Conservation (phyloP, 2,888 invertebrate genomes). For the Ceraclea dissimilis region DNA sequence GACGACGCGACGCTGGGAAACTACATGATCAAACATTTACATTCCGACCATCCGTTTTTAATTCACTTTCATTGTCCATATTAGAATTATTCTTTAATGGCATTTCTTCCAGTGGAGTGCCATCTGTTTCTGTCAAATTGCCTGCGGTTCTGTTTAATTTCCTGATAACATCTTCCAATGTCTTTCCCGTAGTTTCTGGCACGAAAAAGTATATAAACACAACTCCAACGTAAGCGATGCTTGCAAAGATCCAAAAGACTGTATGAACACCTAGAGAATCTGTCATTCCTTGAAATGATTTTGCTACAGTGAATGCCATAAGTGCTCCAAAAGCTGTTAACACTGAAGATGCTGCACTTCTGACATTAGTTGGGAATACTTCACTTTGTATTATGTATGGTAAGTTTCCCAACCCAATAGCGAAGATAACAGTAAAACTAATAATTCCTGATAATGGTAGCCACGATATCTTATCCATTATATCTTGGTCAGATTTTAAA, state of each 20-base stretch:
- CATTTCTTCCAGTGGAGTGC: background rate
- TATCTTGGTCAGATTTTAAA: conserved; percentile 34
- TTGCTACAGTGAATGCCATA: conserved; percentile 50
- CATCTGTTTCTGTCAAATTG: background rate
- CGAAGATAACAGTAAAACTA: conserved; percentile 51
- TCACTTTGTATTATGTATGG: conserved; percentile 58
- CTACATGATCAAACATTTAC: background rate
- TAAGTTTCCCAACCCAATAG: conserved; percentile 52
- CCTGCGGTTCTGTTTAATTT: conserved; percentile 6
- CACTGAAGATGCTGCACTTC: conserved; percentile 51
- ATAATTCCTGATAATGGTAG: conserved; percentile 49
- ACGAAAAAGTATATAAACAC: conserved; percentile 50
- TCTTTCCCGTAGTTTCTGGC: conserved; percentile 58
- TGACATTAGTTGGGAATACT: conserved; percentile 56
- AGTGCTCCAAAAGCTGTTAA: conserved; percentile 51
- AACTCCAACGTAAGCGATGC: conserved; percentile 47
- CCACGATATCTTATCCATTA: conserved; percentile 38
- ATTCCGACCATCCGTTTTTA: background rate
- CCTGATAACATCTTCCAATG: conserved; percentile 50
- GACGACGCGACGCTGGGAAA: no score
- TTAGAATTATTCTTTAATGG: background rate
- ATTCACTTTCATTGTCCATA: background rate
- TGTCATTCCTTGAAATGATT: conserved; percentile 51
- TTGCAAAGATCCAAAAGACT: conserved; percentile 52
- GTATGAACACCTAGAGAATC: conserved; percentile 50